phyloP scores from a whole-genome alignment of 2,888 invertebrate genomes.

The Meandrusa payeni region DNA sequence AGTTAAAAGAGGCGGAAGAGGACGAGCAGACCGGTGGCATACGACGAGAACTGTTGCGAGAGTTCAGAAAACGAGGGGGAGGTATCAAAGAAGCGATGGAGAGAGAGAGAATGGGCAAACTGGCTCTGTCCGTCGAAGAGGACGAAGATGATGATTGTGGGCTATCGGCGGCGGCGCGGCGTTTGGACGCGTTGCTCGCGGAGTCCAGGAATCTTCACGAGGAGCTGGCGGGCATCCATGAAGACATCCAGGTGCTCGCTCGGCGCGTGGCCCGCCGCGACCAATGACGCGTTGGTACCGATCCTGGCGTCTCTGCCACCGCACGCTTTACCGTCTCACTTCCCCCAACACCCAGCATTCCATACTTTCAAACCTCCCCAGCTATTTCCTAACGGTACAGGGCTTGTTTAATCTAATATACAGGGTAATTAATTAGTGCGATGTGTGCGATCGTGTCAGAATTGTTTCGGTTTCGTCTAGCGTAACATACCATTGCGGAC shows the following conservation, averaged over 20 bases:
- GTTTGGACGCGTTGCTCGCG: conserved; percentile 65
- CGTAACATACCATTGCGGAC: conserved; percentile 15
- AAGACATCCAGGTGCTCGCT: conserved; percentile 78
- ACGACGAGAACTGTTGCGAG: conserved; percentile 42
- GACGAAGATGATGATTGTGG: conserved; percentile 55
- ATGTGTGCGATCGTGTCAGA: neutral
- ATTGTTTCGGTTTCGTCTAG: conserved; percentile 7
- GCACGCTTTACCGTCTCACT: conserved; percentile 19
- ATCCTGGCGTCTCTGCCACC: conserved; percentile 38
- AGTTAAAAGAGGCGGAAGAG: conserved; percentile 65
- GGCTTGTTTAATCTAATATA: conserved; percentile 5
- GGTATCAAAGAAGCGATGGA: conserved; percentile 55
- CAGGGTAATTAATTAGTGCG: too few relatives aligned
- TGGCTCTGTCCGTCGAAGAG: conserved; percentile 70
- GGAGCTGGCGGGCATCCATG: conserved; percentile 71
- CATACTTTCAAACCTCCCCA: too few relatives aligned
- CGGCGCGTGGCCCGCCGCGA: conserved; percentile 63
- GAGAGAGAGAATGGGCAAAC: conserved; percentile 60
- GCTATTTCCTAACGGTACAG: conserved; percentile 2
- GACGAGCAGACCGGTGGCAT: conserved; percentile 44
- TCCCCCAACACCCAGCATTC: neutral
- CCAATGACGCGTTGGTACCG: conserved; percentile 71
- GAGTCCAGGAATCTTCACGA: conserved; percentile 69
- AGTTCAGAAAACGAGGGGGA: conserved; percentile 46
- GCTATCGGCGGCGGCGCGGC: conserved; percentile 59